Conservation (phyloP, 2,888 invertebrate species). For the Melikaiella ostensackeni region DNA sequence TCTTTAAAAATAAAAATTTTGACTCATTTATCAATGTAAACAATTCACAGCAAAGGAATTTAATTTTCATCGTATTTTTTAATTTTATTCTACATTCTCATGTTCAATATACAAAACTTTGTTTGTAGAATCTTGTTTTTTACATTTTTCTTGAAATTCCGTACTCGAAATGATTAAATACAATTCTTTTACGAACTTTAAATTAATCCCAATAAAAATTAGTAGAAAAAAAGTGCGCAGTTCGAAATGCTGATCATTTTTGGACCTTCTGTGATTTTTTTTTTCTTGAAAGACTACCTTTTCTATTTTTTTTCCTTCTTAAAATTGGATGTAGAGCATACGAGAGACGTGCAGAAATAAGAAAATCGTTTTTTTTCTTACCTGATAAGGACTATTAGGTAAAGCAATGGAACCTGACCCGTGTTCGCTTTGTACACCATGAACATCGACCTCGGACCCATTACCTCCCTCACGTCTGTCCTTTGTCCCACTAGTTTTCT, state of each 20-base stretch:
- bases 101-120: too few species aligned
- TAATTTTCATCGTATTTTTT: too few species aligned
- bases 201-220: not conserved
- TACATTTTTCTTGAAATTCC: not conserved
- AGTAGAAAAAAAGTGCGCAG: not conserved
- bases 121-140: not conserved
- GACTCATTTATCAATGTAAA: too few species aligned
- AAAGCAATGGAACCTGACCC: slow-evolving; percentile 65
- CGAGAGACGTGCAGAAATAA: slow-evolving; percentile 3
- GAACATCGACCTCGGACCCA: slow-evolving; percentile 69
- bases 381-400: slow-evolving; percentile 71
- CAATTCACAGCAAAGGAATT: too few species aligned
- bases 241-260: not conserved
- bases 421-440: slow-evolving; percentile 71
- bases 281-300: too few species aligned
- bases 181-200: not conserved
- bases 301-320: not conserved
- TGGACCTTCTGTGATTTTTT: not conserved
- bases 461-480: slow-evolving; percentile 68
- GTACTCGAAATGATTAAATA: too few species aligned
- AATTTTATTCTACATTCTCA: too few species aligned
- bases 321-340: not conserved
- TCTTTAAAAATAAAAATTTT: not conserved
- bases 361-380: slow-evolving; percentile 45
- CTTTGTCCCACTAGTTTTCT: slow-evolving; percentile 76